Conservation (phyloP, 2,888 invertebrate species). For the Ecliptopera silaceata region DNA sequence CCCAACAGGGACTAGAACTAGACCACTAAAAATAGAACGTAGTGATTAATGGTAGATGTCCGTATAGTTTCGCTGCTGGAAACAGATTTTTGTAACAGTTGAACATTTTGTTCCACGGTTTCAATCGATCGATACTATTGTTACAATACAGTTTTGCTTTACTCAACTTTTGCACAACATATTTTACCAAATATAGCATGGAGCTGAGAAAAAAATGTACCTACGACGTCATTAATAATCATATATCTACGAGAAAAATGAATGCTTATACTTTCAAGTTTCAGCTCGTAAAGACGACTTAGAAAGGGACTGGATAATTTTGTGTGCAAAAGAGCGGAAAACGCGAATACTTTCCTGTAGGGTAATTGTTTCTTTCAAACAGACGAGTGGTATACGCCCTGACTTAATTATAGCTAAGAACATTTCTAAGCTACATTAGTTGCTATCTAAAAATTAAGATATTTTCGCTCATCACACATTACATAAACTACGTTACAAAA, state of each 20-base stretch:
- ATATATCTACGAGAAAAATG: conserved; percentile 32
- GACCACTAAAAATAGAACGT: conserved; percentile 51
- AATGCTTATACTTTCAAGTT: conserved; percentile 36
- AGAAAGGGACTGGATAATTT: conserved; percentile 60
- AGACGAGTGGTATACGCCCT: conserved; percentile 30
- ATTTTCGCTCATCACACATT: too few species aligned
- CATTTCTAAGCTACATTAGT: neutral
- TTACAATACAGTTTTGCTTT: neutral
- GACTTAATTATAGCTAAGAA: neutral
- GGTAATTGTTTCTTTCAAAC: conserved; percentile 46
- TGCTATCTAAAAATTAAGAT: neutral
- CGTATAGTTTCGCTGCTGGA: conserved; percentile 28
- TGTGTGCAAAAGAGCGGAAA: conserved; percentile 54
- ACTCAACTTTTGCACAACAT: neutral
- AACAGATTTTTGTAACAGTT: conserved; percentile 30
- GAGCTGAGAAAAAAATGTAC: too few species aligned
- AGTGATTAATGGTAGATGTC: conserved; percentile 59
- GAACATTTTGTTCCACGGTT: conserved; percentile 13
- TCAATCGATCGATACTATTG: neutral
- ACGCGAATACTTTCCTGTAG: conserved; percentile 51
- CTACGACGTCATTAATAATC: too few species aligned
- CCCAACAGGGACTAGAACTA: conserved; percentile 44
- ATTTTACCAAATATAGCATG: neutral
- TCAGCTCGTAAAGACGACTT: conserved; percentile 51
- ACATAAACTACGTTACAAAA: too few species aligned